These are phyloP conservation scores for Taenaris catops DNA, from an alignment of 2,888 invertebrate genomes.

Conservation along the genomic window DNA sequence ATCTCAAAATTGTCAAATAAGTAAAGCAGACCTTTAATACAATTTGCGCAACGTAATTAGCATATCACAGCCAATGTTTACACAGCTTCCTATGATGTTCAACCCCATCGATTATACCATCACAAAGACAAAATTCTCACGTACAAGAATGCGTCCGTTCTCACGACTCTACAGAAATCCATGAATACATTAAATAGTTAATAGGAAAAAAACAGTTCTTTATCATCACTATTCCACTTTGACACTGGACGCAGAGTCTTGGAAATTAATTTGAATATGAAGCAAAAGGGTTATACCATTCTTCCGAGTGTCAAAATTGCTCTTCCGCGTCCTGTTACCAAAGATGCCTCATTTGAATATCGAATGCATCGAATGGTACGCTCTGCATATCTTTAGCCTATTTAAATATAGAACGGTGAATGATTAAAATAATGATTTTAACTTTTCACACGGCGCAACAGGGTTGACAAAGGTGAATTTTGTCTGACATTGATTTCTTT, in stretches of 20 bases:
- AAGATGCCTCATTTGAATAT: constrained; percentile 70
- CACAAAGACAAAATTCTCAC: constrained; percentile 54
- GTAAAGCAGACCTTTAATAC: too few relatives aligned
- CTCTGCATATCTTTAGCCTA: constrained; percentile 66
- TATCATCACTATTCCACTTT: constrained; percentile 41
- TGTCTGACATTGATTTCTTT: constrained; percentile 47
- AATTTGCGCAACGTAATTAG: constrained; percentile 39
- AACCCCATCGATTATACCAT: constrained; percentile 62
- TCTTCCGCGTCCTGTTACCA: constrained; percentile 61
- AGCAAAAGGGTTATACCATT: constrained; percentile 62
- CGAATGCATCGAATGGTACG: constrained; percentile 45
- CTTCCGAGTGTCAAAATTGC: constrained; percentile 76
- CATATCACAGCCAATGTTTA: constrained; percentile 68
- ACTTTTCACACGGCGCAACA: constrained; percentile 36
- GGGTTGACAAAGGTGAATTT: constrained; percentile 39
- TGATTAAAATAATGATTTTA: constrained; percentile 31
- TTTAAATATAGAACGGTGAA: constrained; percentile 28
- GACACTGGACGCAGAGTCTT: constrained; percentile 53
- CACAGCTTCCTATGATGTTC: constrained; percentile 69
- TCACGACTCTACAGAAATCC: constrained; percentile 47
- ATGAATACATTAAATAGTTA: constrained; percentile 62
- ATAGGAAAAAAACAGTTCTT: constrained; percentile 50
- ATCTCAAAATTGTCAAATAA: too few relatives aligned
- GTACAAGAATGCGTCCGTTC: constrained; percentile 47
- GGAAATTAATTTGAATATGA: constrained; percentile 65